Conservation (phyloP, 1,140 invertebrate genomes). For the Drosophila asahinai region DNA sequence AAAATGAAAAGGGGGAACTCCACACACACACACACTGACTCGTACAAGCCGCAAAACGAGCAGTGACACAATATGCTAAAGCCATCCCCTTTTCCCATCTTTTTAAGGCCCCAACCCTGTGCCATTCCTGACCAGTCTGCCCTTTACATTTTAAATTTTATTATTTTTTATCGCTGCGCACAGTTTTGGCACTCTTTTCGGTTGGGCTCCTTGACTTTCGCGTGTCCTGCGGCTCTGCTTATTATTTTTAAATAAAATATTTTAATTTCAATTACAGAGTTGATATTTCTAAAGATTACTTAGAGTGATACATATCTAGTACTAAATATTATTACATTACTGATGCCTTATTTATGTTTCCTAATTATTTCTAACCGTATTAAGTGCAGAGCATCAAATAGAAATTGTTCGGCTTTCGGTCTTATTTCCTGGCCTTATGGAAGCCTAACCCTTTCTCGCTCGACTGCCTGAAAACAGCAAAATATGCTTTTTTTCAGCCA, state of each 20-base stretch:
- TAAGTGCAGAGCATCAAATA: slow-evolving; percentile 7
- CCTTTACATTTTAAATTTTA: slow-evolving; percentile 69
- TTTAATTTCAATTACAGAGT: no score
- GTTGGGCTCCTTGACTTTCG: neutral
- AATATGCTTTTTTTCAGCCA: slow-evolving; percentile 68
- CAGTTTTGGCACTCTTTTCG: slow-evolving; percentile 24
- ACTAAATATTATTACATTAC: neutral
- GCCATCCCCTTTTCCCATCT: slow-evolving; percentile 11
- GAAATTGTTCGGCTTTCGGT: neutral
- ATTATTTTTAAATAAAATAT: neutral
- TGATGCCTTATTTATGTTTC: neutral
- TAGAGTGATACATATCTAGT: no score
- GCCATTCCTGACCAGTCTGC: slow-evolving; percentile 18
- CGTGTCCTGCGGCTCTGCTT: neutral
- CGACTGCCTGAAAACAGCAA: slow-evolving; percentile 50
- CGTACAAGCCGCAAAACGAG: slow-evolving; percentile 73
- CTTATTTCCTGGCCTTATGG: slow-evolving; percentile 28
- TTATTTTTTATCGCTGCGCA: slow-evolving; percentile 73
- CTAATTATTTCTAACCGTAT: neutral
- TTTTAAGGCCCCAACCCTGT: neutral
- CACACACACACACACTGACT: slow-evolving; percentile 22
- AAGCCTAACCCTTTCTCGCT: slow-evolving; percentile 63
- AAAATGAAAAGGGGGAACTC: slow-evolving; percentile 7
- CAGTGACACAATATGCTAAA: slow-evolving; percentile 74
- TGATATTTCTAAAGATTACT: no score